Conservation (phyloP, 2,797 vertebrate genomes). For the Kryptolebias ocellatus region DNA sequence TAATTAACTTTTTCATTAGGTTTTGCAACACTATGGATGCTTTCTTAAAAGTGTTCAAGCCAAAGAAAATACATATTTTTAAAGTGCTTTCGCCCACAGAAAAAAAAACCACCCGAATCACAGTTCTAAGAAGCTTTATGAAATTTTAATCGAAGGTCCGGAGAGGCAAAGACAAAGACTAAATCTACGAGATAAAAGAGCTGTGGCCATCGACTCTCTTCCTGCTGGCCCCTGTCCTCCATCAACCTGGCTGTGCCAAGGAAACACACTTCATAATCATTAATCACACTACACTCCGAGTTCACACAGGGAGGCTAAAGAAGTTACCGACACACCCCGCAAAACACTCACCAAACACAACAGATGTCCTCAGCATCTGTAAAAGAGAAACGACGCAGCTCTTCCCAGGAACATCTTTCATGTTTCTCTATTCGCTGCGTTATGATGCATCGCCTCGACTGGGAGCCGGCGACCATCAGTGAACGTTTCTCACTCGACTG, state of each 20-base stretch:
- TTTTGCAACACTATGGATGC: slow-evolving; percentile 34
- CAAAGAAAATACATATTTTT: no score
- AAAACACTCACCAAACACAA: slow-evolving; percentile 26
- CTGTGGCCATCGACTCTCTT: slow-evolving; percentile 48
- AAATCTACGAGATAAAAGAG: slow-evolving; percentile 54
- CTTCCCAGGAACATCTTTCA: slow-evolving; percentile 28
- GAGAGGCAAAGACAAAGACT: slow-evolving; percentile 32
- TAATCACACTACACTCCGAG: slow-evolving; percentile 45
- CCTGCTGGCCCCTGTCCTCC: slow-evolving; percentile 49
- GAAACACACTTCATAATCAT: slow-evolving; percentile 68
- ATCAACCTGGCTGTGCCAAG: slow-evolving; percentile 63
- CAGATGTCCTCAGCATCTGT: slow-evolving; percentile 47
- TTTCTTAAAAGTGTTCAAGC: slow-evolving; percentile 12
- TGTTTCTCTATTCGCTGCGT: slow-evolving; percentile 27
- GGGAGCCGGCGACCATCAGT: slow-evolving; percentile 11
- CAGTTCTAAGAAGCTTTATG: slow-evolving; percentile 41
- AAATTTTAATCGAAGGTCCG: slow-evolving; percentile 42
- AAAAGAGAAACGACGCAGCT: slow-evolving; percentile 33
- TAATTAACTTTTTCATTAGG: slow-evolving; percentile 1
- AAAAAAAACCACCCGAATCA: slow-evolving; percentile 41
- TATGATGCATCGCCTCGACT: slow-evolving; percentile 24
- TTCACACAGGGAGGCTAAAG: slow-evolving; percentile 22
- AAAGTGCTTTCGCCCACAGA: slow-evolving; percentile 13
- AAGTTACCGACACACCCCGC: slow-evolving; percentile 24
- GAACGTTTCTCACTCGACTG: no score